Conservation (phyloP, 1,140 invertebrate genomes). For the Phenacoccus solenopsis region DNA sequence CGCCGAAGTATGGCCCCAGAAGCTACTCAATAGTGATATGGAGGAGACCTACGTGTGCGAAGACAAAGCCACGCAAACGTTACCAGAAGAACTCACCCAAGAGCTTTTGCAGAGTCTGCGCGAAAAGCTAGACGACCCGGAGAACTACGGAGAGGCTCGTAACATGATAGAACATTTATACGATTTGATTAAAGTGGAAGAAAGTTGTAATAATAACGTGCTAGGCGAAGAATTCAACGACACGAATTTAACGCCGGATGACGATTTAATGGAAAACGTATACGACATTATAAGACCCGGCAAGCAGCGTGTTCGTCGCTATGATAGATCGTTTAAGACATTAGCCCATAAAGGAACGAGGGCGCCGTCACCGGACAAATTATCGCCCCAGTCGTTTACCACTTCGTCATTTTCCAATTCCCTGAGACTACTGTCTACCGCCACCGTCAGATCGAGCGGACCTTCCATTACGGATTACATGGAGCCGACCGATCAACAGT, state of each 20-base stretch:
- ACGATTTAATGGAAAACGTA: constrained; percentile 26
- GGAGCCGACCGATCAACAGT: constrained; percentile 37
- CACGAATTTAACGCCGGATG: constrained; percentile 41
- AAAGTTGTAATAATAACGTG: constrained; percentile 50
- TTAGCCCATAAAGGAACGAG: constrained; percentile 43
- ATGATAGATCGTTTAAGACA: constrained; percentile 28
- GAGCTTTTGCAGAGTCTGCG: constrained; percentile 54
- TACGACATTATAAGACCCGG: constrained; percentile 44
- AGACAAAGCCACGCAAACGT: constrained; percentile 54
- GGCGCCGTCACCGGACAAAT: constrained; percentile 46
- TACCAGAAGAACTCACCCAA: constrained; percentile 58
- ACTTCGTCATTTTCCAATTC: neutral
- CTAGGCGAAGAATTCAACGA: constrained; percentile 27
- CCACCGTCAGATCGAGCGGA: constrained; percentile 26
- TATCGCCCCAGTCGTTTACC: constrained; percentile 32
- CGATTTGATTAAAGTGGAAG: constrained; percentile 60
- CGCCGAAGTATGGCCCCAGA: constrained; percentile 41
- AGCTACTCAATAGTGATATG: constrained; percentile 28
- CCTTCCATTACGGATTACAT: constrained; percentile 38
- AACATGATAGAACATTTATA: constrained; percentile 67
- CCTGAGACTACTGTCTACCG: constrained; percentile 26
- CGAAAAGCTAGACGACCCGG: constrained; percentile 54
- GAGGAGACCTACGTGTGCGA: constrained; percentile 31
- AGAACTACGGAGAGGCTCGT: constrained; percentile 55
- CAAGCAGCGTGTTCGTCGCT: constrained; percentile 30